phyloP scores from a whole-genome alignment of 2,113 vertebrate genomes.

The Megaleporinus macrocephalus region DNA sequence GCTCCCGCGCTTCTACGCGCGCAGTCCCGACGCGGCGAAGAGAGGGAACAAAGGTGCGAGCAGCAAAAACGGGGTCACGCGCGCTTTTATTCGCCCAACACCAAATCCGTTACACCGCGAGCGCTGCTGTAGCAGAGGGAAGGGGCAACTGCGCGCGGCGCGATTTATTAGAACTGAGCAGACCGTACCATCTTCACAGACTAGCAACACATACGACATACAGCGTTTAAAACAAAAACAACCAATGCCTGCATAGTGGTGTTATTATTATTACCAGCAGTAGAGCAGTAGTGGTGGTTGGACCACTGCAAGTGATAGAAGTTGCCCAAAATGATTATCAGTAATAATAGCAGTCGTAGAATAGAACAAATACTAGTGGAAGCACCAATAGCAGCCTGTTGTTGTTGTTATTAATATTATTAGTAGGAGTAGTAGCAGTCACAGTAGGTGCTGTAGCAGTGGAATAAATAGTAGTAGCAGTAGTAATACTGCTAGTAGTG shows the following conservation, averaged over 20 bases:
- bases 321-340: background rate
- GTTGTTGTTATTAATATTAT: background rate
- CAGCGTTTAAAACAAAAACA: background rate
- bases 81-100: conserved; percentile 4
- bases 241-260: background rate
- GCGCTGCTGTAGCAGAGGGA: background rate
- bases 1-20: background rate
- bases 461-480: background rate
- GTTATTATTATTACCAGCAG: too few relatives aligned
- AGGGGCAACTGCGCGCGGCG: background rate
- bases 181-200: conserved; percentile 44
- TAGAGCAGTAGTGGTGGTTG: too few relatives aligned
- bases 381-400: too few relatives aligned
- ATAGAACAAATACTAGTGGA: background rate
- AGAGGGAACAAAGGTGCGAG: conserved; percentile 1
- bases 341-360: background rate
- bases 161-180: conserved; percentile 29
- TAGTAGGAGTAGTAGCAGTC: background rate
- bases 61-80: conserved; percentile 28
- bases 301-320: too few relatives aligned
- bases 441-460: too few relatives aligned
- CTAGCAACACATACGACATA: background rate
- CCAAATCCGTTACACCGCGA: conserved; percentile 15
- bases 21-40: background rate
- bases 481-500: background rate